phyloP scores from a whole-genome alignment of 2,888 invertebrate genomes.

The Hydroisotoma schaefferi region DNA sequence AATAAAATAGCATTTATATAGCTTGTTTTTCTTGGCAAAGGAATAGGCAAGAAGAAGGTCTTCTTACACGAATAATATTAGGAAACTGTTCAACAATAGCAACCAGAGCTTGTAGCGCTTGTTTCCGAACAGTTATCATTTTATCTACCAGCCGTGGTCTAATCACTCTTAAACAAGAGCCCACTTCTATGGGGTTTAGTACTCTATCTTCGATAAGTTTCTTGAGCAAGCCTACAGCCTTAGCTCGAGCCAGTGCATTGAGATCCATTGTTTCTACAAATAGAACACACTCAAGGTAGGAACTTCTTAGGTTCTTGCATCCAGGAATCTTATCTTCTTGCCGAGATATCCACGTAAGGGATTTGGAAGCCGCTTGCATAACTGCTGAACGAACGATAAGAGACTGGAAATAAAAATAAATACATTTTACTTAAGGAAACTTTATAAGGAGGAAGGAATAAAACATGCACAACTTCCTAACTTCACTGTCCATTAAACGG shows the following conservation, averaged over 20 bases:
- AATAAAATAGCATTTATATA: no score
- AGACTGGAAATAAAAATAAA: conserved; percentile 2
- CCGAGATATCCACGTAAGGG: neutral
- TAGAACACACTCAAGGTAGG: neutral
- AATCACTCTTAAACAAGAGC: neutral
- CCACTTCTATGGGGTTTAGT: neutral
- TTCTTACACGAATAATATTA: neutral
- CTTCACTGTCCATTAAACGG: neutral
- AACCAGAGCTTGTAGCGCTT: neutral
- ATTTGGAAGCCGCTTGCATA: neutral
- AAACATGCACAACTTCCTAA: neutral
- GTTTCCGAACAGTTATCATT: neutral
- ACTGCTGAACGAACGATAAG: neutral
- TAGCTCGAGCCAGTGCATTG: neutral
- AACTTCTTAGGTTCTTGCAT: neutral
- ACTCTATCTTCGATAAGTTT: neutral
- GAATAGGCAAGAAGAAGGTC: no score
- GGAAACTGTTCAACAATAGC: neutral
- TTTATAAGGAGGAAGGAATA: neutral
- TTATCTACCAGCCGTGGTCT: neutral
- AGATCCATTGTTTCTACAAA: neutral
- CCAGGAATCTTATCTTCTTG: neutral
- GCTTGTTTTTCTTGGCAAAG: no score
- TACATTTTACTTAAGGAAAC: neutral
- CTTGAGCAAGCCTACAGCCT: neutral